These are phyloP conservation scores for Acanthochromis polyacanthus DNA, from an alignment of 2,113 vertebrate species.

Conservation along the genomic window DNA sequence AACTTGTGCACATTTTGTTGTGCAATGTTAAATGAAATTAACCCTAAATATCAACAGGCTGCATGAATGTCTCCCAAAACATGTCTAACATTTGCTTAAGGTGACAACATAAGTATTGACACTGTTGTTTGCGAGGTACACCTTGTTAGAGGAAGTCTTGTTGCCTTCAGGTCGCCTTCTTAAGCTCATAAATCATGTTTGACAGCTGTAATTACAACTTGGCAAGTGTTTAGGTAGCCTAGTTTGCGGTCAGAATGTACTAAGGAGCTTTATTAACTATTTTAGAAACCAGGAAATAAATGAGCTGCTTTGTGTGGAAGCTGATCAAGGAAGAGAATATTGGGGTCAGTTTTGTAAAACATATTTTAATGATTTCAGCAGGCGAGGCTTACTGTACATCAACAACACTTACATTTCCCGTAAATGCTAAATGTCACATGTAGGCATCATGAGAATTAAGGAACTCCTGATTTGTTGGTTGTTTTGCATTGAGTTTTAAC, in stretches of 20 bases:
- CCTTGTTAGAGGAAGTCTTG: not conserved
- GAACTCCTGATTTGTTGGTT: too few species aligned
- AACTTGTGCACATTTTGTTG: too few species aligned
- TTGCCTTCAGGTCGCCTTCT: not conserved
- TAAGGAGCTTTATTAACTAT: slow-evolving; percentile 5
- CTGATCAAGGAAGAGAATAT: not conserved
- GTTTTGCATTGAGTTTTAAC: too few species aligned
- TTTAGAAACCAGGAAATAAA: slow-evolving; percentile 2
- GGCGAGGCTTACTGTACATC: rapidly evolving
- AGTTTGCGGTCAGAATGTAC: not conserved
- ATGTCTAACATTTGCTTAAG: too few species aligned
- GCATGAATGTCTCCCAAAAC: too few species aligned
- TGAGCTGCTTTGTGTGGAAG: slow-evolving; percentile 1
- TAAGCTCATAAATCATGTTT: not conserved
- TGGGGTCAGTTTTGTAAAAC: not conserved
- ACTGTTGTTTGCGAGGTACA: not conserved
- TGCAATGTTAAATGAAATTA: too few species aligned
- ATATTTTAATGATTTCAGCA: not conserved
- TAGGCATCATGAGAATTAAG: too few species aligned
- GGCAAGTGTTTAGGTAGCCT: not conserved
- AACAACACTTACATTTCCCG: slow-evolving; percentile 2
- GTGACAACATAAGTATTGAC: too few species aligned
- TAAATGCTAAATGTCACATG: not conserved
- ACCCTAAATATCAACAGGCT: too few species aligned
- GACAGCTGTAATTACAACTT: slow-evolving; percentile 9